Percentiles rank a stretch among this genome's conserved stretches.
phyloP scores from a whole-genome alignment of 2,797 vertebrate genomes.

The Parotocinclus haroldoi region DNA sequence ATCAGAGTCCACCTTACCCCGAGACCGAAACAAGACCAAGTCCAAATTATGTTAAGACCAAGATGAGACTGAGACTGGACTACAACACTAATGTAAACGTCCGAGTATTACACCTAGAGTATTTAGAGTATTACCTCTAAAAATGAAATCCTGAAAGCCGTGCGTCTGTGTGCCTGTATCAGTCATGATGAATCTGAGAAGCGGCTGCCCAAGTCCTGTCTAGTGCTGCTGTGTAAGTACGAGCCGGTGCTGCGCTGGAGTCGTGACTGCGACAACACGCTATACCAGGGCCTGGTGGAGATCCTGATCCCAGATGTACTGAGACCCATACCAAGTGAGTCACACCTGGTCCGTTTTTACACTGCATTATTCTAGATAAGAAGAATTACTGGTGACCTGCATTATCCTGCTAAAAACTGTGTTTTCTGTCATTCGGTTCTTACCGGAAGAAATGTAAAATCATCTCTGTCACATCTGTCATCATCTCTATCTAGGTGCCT shows the following conservation, averaged over 20 bases:
- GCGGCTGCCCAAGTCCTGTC: constrained; percentile 84
- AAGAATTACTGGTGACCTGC: too few relatives aligned
- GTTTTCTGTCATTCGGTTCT: too few relatives aligned
- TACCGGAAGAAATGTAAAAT: not conserved
- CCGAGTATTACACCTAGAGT: too few relatives aligned
- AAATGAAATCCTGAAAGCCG: too few relatives aligned
- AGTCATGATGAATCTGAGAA: constrained; percentile 93
- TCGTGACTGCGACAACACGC: constrained; percentile 87
- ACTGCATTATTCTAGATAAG: not conserved
- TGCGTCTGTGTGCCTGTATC: constrained; percentile 9
- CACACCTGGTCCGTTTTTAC: not conserved
- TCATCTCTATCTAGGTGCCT: constrained; percentile 78
- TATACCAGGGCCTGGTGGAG: constrained; percentile 93
- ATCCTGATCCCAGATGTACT: constrained; percentile 93
- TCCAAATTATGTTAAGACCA: too few relatives aligned
- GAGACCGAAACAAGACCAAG: too few relatives aligned
- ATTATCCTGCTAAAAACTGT: too few relatives aligned
- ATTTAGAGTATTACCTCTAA: too few relatives aligned
- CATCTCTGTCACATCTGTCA: constrained; percentile 3
- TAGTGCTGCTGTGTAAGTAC: constrained; percentile 87
- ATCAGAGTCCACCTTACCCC: too few relatives aligned
- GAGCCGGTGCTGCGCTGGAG: constrained; percentile 90
- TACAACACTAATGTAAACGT: too few relatives aligned
- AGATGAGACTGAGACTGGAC: too few relatives aligned
- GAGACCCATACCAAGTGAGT: constrained; percentile 79